Evolutionary conservation across 2,797 vertebrate species (phyloP), one percentile per base, ranked within the genome.

Genomic region (Myotis vivesi): DNA sequence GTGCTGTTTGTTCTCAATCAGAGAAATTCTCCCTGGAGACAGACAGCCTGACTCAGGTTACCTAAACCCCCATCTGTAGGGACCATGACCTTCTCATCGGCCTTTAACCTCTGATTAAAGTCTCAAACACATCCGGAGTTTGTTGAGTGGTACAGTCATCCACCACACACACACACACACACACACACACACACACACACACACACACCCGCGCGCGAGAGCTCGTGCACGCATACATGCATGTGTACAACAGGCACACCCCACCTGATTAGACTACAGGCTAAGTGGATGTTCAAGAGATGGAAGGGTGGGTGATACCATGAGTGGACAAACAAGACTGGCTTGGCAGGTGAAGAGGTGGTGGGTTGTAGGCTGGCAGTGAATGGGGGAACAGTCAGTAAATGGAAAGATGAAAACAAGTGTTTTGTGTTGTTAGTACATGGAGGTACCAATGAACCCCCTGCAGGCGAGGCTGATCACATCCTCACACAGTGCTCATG

Each of bases 1-100:
- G 46, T 55, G 66, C 36, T 53, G 2, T 83, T 83, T 30, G 17
- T 90, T 91, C 57, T 94, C 82, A 23, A 28, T 41, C 57, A 82
- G 30, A 66, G 73, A 66, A 85, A 77, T 68, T 51, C 88, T 92
- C 8, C 4, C 87, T 22, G 13, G 75, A 80, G 66, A 69, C 20
- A 30, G 53, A 69, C 62, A 44, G 13, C 69, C 30, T 20, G 0
- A 17, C 51, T 38, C 75, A 59, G n/a, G 82, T 30, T 7, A 20
- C 38, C 41, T 44, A 19, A 72, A 33, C 17, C 44, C 36, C 0
- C 3, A 53, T 33, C 72, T 8, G 0, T 36, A 38, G 46, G 25
- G 15, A 71, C 51, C 8, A 0, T 5, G n/a, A 51, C 33, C 69
- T 62, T 71, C 77, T 86, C 57, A 33, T 53, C 3, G 17, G 20